Evolutionary conservation across 2,797 vertebrate genomes (phyloP), one percentile per base, ranked within the genome.

Genomic region (Macropus fuliginosus): DNA sequence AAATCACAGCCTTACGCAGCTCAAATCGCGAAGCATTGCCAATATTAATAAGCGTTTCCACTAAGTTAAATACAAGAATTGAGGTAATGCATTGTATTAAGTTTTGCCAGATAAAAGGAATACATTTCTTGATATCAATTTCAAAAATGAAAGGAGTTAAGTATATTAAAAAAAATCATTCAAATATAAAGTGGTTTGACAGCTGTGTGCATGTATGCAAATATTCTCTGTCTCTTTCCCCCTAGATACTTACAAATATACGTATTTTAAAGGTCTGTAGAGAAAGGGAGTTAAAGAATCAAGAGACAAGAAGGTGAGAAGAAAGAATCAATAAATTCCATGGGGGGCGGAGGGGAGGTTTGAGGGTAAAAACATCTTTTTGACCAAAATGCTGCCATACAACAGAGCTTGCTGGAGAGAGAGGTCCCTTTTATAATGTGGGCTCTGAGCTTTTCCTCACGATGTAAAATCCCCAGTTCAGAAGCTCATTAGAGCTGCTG

Each of bases 21-120:
- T 54, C 1, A 0, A 3, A 40, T 0, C 12, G 54, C 2, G 0
- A 54, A 50, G 40, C 91, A 56, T 56, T 9, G 8, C n/a, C 40
- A 46, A 24, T 18, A 92, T 46, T 1, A 46, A 74, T 3, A 5
- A 54, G 56, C 28, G 6, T 0, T 0, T 28, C 56, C 29, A 5
- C 56, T 1, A 4, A 0, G 1, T 0, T 3, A 13, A 56, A 34
- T 29, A 14, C 3, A 0, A 0, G 29, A n/a, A 18, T 2, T 1
- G n/a, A 59, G 56, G 62, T 8, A 46, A 59, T 0, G 27, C 14
- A 52, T 14, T 14, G 10, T 5, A 8, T 3, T 6, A 24, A 10
- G 54, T 18, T 56, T 34, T 29, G 10, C 27, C 55, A 46, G 10
- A 46, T 50, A 50, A 24, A 10, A 81, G 40, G 46, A 56, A 91